These are phyloP conservation scores for Pilophorus perplexus DNA, from an alignment of 2,888 invertebrate genomes.

Conservation along the genomic window DNA sequence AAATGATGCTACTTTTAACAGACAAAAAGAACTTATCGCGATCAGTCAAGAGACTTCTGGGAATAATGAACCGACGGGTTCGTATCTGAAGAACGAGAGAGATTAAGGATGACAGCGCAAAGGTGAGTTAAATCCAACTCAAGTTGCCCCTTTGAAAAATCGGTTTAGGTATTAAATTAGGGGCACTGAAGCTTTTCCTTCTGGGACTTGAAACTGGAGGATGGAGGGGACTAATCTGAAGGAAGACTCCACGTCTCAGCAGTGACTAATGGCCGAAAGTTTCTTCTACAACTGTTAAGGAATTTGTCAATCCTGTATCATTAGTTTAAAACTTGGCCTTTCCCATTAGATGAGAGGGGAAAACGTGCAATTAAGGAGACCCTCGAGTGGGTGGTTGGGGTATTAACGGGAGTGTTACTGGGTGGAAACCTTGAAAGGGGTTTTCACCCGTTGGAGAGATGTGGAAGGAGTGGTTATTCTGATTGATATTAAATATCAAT, in stretches of 20 bases:
- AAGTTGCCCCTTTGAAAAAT: constrained; percentile 19
- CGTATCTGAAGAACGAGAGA: constrained; percentile 9
- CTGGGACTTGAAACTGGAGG: not conserved
- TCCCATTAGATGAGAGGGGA: constrained; percentile 14
- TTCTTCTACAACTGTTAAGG: constrained; percentile 30
- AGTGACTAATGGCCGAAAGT: constrained; percentile 30
- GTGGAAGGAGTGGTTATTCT: too few relatives aligned
- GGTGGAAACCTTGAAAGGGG: too few relatives aligned
- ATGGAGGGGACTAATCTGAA: constrained; percentile 14
- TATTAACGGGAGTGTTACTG: too few relatives aligned
- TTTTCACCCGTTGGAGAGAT: too few relatives aligned
- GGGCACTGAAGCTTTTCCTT: not conserved
- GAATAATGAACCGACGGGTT: constrained; percentile 13
- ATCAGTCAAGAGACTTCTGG: not conserved
- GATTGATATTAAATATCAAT: too few relatives aligned
- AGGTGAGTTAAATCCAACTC: constrained; percentile 25
- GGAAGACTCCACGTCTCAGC: constrained; percentile 11
- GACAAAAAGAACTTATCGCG: constrained; percentile 4
- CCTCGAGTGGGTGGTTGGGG: too few relatives aligned
- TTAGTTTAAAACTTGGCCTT: constrained; percentile 35
- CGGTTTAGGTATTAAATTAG: constrained; percentile 26
- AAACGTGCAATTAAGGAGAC: constrained; percentile 12
- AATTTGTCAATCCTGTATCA: constrained; percentile 34
- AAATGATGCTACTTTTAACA: constrained; percentile 1
- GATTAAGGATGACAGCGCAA: constrained; percentile 21